Evolutionary conservation across 2,113 vertebrate species (phyloP).

Genomic region (Ameiurus melas): DNA sequence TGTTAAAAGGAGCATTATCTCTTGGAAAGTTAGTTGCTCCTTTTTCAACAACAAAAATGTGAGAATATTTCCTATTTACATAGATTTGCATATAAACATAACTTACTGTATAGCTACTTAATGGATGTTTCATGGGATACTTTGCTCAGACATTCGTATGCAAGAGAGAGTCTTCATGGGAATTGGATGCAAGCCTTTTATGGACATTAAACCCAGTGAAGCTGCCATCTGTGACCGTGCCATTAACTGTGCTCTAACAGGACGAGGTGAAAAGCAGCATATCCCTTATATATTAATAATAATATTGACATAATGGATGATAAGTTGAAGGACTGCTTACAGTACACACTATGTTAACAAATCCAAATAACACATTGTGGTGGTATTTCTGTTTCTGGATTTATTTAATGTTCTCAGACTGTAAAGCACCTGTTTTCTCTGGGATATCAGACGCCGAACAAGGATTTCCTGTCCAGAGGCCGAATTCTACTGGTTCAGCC

Average conservation of each 20-base stretch:
- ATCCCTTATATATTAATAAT: neutral
- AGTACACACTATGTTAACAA: neutral
- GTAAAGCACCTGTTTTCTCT: slow-evolving; percentile 48
- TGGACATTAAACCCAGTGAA: slow-evolving; percentile 79
- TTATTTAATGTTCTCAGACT: slow-evolving; percentile 59
- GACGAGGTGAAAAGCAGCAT: slow-evolving; percentile 65
- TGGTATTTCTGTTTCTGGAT: neutral
- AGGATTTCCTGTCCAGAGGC: slow-evolving; percentile 52
- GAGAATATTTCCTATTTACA: neutral
- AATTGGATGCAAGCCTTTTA: slow-evolving; percentile 78
- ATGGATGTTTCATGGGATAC: neutral
- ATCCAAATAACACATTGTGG: neutral
- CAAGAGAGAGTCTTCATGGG: slow-evolving; percentile 80
- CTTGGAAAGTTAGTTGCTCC: neutral
- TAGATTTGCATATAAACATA: neutral
- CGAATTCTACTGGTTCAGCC: slow-evolving; percentile 69
- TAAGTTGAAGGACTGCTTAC: neutral
- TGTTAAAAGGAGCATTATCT: neutral
- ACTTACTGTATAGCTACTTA: neutral
- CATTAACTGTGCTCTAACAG: slow-evolving; percentile 66
- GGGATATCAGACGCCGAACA: slow-evolving; percentile 44
- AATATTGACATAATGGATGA: neutral
- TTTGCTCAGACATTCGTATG: slow-evolving; percentile 73
- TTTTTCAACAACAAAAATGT: neutral
- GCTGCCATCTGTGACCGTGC: slow-evolving; percentile 76